phyloP scores from a whole-genome alignment of 2,797 vertebrate genomes.

The Allobates femoralis region DNA sequence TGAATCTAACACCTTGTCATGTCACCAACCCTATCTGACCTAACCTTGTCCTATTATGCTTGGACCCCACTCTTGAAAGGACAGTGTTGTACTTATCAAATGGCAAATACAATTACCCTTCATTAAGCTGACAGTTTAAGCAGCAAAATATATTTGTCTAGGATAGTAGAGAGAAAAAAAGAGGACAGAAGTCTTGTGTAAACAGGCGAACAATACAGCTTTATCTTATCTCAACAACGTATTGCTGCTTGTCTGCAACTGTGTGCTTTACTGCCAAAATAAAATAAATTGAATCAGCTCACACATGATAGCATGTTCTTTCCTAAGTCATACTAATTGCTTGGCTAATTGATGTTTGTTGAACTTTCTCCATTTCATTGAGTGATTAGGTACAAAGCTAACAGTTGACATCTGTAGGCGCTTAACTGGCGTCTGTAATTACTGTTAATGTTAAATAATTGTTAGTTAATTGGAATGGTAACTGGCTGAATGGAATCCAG shows the following conservation, averaged over 20 bases:
- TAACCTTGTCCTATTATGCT: conserved; percentile 49
- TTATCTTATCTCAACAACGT: conserved; percentile 79
- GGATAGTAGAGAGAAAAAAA: conserved; percentile 44
- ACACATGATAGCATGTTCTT: conserved; percentile 83
- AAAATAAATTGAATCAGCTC: conserved; percentile 85
- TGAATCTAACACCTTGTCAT: conserved; percentile 43
- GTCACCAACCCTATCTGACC: conserved; percentile 39
- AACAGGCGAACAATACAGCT: conserved; percentile 75
- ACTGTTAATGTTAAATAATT: conserved; percentile 96
- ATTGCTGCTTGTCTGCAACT: conserved; percentile 72
- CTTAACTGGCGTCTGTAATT: conserved; percentile 90
- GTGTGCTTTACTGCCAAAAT: conserved; percentile 82
- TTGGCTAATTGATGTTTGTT: conserved; percentile 88
- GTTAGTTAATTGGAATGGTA: conserved; percentile 94
- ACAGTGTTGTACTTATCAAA: conserved; percentile 64
- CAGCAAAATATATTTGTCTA: conserved; percentile 69
- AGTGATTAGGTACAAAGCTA: conserved; percentile 89
- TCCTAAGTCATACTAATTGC: conserved; percentile 86
- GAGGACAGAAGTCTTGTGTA: conserved; percentile 67
- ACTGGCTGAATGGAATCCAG: conserved; percentile 84
- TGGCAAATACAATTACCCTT: conserved; percentile 67
- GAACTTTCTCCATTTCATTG: conserved; percentile 89
- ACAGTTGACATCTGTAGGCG: conserved; percentile 91
- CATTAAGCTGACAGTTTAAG: conserved; percentile 73
- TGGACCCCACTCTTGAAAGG: conserved; percentile 58